These are phyloP conservation scores for Solenodon paradoxus DNA, from an alignment of 2,113 vertebrate genomes.

Conservation along the genomic window DNA sequence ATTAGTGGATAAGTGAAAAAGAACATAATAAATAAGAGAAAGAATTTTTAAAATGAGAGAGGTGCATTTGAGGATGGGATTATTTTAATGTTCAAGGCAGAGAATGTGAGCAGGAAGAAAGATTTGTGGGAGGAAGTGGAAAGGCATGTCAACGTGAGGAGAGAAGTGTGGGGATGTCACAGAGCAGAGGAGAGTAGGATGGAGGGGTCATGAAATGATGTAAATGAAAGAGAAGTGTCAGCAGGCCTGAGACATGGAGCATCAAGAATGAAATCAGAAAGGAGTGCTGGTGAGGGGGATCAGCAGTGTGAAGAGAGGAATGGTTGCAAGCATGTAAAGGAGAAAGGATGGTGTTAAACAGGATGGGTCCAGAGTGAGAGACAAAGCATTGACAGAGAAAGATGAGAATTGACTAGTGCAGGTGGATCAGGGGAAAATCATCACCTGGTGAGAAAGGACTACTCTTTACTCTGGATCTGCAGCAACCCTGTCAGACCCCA, in stretches of 20 bases:
- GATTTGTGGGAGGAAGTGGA: background rate
- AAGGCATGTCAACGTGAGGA: background rate
- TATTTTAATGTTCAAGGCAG: background rate
- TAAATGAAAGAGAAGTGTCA: background rate
- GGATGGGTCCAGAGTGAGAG: background rate
- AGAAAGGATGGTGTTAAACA: background rate
- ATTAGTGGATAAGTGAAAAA: background rate
- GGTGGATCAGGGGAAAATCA: background rate
- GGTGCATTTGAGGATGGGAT: background rate
- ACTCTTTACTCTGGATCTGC: background rate
- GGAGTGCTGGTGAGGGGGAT: background rate
- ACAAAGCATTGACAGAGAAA: background rate
- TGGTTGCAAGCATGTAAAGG: background rate
- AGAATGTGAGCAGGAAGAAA: background rate
- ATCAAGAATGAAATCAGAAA: background rate
- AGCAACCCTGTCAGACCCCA: too few relatives aligned
- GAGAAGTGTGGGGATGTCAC: background rate
- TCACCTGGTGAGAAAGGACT: background rate
- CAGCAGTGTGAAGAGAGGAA: background rate
- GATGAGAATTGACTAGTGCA: background rate
- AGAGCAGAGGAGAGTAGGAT: background rate
- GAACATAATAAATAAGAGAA: background rate
- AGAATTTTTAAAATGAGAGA: background rate
- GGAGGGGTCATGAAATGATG: background rate
- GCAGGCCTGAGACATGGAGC: background rate